A percentile compares a stretch with the other conserved stretches of the same genome.
Conservation (phyloP, 2,888 invertebrate genomes). For the Minunthozetes semirufus region DNA sequence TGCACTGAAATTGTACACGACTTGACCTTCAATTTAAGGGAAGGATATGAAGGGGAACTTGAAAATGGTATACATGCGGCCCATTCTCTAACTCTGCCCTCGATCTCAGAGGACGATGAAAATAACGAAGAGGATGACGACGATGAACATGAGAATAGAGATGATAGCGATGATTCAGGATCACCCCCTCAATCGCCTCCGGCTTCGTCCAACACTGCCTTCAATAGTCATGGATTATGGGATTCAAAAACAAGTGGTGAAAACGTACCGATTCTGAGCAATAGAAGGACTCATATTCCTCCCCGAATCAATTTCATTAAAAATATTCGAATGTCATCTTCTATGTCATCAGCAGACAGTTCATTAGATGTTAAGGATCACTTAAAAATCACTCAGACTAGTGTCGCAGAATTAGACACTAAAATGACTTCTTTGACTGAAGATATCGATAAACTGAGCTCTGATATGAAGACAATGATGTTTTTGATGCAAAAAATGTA, state of each 20-base stretch:
- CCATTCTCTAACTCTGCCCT: constrained; percentile 75
- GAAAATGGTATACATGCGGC: constrained; percentile 46
- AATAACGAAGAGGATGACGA: constrained; percentile 65
- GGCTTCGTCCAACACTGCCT: not conserved
- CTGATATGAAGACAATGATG: constrained; percentile 57
- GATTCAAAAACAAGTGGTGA: not conserved
- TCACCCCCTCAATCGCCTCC: constrained; percentile 27
- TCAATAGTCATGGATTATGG: not conserved
- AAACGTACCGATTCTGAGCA: not conserved
- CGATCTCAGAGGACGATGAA: constrained; percentile 92
- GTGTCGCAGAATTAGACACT: constrained; percentile 67
- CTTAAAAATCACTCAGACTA: constrained; percentile 43
- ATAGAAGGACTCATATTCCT: not conserved
- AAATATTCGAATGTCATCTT: constrained; percentile 10
- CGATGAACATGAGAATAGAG: constrained; percentile 43
- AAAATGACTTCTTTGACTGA: constrained; percentile 75
- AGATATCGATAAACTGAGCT: constrained; percentile 74
- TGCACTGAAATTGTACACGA: constrained; percentile 90
- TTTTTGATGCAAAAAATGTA: constrained; percentile 39
- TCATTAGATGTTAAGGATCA: constrained; percentile 41
- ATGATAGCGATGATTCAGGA: constrained; percentile 3
- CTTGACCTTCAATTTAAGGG: constrained; percentile 84
- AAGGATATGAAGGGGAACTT: constrained; percentile 76
- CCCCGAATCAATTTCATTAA: not conserved
- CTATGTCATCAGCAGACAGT: constrained; percentile 38